phyloP scores from a whole-genome alignment of 2,888 invertebrate species.

The Smittia sp. region DNA sequence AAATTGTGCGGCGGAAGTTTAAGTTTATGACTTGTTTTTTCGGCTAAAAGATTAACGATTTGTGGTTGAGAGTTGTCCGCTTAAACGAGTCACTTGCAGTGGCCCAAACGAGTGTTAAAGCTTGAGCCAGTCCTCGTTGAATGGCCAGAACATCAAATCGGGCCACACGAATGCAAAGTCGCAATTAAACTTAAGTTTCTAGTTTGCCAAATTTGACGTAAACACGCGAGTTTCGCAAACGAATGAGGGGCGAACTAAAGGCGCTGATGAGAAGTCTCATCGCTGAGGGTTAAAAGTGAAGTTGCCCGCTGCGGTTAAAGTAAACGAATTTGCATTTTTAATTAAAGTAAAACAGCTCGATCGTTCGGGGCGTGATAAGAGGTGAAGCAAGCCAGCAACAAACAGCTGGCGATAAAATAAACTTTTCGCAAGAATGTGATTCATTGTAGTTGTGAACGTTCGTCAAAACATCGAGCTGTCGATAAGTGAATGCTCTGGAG shows the following conservation, averaged over 20 bases:
- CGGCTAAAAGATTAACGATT: too few relatives aligned
- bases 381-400: background rate
- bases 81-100: background rate
- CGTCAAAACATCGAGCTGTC: background rate
- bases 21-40: background rate
- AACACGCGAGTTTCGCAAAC: constrained; percentile 2
- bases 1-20: background rate
- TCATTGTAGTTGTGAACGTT: background rate
- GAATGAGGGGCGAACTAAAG: background rate
- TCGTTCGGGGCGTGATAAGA: background rate
- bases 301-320: background rate
- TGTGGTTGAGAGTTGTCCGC: background rate
- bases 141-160: background rate
- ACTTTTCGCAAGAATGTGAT: background rate
- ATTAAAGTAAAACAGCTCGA: background rate
- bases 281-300: background rate
- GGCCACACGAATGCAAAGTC: background rate
- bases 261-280: background rate
- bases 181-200: background rate
- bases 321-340: background rate
- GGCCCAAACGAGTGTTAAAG: too few relatives aligned
- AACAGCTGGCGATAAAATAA: constrained; percentile 14
- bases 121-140: too few relatives aligned
- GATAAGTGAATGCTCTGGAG: background rate
- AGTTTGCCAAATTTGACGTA: background rate